phyloP scores from a whole-genome alignment of 2,888 invertebrate genomes.

The Cephalotes varians region DNA sequence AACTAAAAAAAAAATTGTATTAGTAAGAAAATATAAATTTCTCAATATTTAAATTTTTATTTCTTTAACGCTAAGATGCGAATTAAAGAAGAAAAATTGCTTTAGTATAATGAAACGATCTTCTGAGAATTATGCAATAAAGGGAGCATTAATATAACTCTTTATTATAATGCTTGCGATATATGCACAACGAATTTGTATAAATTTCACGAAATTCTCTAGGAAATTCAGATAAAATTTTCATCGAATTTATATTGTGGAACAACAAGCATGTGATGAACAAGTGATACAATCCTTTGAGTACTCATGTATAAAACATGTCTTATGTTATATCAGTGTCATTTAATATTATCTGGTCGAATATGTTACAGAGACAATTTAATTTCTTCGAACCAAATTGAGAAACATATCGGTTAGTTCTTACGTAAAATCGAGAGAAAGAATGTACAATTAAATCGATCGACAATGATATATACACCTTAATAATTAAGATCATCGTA shows the following conservation, averaged over 20 bases:
- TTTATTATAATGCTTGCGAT: slow-evolving; percentile 25
- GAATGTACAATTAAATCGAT: slow-evolving; percentile 63
- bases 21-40: slow-evolving; percentile 38
- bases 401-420: slow-evolving; percentile 53
- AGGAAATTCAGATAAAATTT: slow-evolving; percentile 45
- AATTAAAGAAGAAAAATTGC: slow-evolving; percentile 10
- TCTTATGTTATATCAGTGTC: slow-evolving; percentile 51
- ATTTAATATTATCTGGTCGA: slow-evolving; percentile 55
- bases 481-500: slow-evolving; percentile 61
- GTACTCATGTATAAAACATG: slow-evolving; percentile 51
- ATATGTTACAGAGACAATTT: slow-evolving; percentile 52
- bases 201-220: slow-evolving; percentile 47
- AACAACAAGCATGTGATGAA: slow-evolving; percentile 64
- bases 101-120: slow-evolving; percentile 5
- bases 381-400: slow-evolving; percentile 39
- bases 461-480: slow-evolving; percentile 67
- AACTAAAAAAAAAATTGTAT: slow-evolving; percentile 46
- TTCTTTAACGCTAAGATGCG: slow-evolving; percentile 8
- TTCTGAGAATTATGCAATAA: slow-evolving; percentile 56
- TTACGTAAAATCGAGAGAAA: slow-evolving; percentile 62
- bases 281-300: slow-evolving; percentile 56
- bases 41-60: slow-evolving; percentile 29
- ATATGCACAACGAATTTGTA: slow-evolving; percentile 37
- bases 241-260: slow-evolving; percentile 64
- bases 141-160: slow-evolving; percentile 45